Evolutionary conservation across 2,113 vertebrate species (phyloP).

Genomic region (Cepphus grylle): DNA sequence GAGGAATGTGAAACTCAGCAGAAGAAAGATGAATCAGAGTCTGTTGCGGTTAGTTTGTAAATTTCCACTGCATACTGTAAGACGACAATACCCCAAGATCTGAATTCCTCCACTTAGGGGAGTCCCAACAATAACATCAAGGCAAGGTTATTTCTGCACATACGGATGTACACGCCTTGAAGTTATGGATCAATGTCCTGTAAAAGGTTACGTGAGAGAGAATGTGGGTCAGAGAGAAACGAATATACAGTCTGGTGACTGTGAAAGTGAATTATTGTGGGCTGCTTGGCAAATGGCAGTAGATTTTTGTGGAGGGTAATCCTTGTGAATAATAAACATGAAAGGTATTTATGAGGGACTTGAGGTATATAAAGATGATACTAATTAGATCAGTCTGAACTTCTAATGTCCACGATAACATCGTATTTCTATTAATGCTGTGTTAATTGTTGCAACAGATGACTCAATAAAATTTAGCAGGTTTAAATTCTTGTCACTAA

Average conservation of each 20-base stretch:
- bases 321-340: not conserved
- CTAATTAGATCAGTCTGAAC: not conserved
- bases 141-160: not conserved
- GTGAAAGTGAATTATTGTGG: not conserved
- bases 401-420: not conserved
- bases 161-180: not conserved
- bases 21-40: conserved; percentile 62
- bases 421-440: not conserved
- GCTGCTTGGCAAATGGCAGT: not conserved
- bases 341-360: not conserved
- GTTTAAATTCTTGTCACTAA: not conserved
- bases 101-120: not conserved
- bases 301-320: not conserved
- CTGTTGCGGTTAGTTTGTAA: conserved; percentile 59
- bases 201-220: not conserved
- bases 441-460: not conserved
- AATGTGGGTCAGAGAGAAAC: not conserved
- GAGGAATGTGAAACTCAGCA: conserved; percentile 47
- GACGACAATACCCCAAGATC: not conserved
- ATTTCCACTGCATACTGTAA: conserved; percentile 39
- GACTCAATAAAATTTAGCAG: not conserved
- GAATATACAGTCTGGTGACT: accelerated
- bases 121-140: not conserved
- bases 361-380: not conserved
- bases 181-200: not conserved